phyloP scores from a whole-genome alignment of 2,888 invertebrate species.

The Autographa pulchrina region DNA sequence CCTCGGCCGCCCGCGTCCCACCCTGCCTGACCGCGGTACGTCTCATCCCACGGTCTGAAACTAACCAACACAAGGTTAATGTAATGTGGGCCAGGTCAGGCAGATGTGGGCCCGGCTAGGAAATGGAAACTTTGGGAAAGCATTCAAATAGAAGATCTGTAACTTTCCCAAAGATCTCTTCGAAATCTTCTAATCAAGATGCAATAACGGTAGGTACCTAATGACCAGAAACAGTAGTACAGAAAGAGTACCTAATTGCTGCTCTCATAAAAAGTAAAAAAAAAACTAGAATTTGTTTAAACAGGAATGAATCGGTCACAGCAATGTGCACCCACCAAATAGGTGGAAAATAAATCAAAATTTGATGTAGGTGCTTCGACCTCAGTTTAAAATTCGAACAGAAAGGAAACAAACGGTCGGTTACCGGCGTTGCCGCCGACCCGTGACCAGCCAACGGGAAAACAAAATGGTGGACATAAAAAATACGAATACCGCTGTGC shows the following conservation, averaged over 20 bases:
- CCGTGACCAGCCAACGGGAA: slow-evolving; percentile 65
- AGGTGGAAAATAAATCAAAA: background rate
- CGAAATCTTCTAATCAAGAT: too few species aligned
- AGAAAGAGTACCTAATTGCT: too few species aligned
- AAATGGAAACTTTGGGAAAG: too few species aligned
- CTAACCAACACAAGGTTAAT: slow-evolving; percentile 62
- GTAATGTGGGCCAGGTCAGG: background rate
- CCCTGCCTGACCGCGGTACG: slow-evolving; percentile 90
- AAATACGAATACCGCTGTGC: slow-evolving; percentile 58
- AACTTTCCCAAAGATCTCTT: too few species aligned
- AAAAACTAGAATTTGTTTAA: too few species aligned
- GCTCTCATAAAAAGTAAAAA: too few species aligned
- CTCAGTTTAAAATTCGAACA: slow-evolving; percentile 46
- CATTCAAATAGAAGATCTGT: too few species aligned
- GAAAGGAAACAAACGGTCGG: slow-evolving; percentile 54
- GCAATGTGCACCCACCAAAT: too few species aligned
- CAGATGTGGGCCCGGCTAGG: background rate
- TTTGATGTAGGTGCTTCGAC: slow-evolving; percentile 31
- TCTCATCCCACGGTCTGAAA: slow-evolving; percentile 90
- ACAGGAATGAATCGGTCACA: too few species aligned
- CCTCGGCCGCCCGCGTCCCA: slow-evolving; percentile 91
- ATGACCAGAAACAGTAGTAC: too few species aligned
- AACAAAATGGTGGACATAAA: slow-evolving; percentile 59
- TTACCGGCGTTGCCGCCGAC: slow-evolving; percentile 31
- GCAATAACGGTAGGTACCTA: too few species aligned